These are phyloP conservation scores for Catharus bicknelli DNA, from an alignment of 2,113 vertebrate genomes.

Conservation along the genomic window DNA sequence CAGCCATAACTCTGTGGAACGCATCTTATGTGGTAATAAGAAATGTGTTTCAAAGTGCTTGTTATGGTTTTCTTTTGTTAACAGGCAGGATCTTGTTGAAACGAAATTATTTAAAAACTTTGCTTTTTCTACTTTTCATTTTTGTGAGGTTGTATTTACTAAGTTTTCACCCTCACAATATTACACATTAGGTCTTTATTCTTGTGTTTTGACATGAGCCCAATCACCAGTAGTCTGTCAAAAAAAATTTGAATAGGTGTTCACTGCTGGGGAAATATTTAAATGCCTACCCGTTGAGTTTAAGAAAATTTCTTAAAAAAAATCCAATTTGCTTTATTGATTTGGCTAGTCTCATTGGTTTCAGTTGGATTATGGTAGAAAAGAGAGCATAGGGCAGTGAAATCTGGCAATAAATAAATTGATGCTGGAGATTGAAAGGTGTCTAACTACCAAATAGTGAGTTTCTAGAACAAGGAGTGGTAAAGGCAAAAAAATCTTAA, in stretches of 20 bases:
- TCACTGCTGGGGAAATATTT: neutral
- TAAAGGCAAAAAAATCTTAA: slow-evolving; percentile 2
- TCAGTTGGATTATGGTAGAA: too few relatives aligned
- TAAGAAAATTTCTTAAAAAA: neutral
- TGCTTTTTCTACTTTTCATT: neutral
- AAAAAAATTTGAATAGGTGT: neutral
- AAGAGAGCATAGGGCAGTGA: neutral
- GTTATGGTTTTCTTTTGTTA: neutral
- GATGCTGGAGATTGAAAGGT: neutral
- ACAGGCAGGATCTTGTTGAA: neutral
- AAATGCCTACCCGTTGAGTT: neutral
- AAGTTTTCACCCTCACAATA: neutral
- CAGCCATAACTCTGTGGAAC: neutral
- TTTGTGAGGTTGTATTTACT: neutral
- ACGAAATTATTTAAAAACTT: neutral
- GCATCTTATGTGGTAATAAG: neutral
- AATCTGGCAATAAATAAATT: neutral
- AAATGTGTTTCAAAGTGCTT: neutral
- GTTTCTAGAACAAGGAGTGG: neutral
- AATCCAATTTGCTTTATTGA: neutral
- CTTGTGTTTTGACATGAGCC: neutral
- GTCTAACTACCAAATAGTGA: neutral
- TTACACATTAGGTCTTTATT: neutral
- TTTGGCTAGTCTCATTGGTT: neutral
- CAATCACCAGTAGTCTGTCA: neutral